A percentile compares a stretch with the other conserved stretches of the same genome.
These are phyloP conservation scores for Heliornis fulica DNA, from an alignment of 2,113 vertebrate genomes.

Conservation along the genomic window DNA sequence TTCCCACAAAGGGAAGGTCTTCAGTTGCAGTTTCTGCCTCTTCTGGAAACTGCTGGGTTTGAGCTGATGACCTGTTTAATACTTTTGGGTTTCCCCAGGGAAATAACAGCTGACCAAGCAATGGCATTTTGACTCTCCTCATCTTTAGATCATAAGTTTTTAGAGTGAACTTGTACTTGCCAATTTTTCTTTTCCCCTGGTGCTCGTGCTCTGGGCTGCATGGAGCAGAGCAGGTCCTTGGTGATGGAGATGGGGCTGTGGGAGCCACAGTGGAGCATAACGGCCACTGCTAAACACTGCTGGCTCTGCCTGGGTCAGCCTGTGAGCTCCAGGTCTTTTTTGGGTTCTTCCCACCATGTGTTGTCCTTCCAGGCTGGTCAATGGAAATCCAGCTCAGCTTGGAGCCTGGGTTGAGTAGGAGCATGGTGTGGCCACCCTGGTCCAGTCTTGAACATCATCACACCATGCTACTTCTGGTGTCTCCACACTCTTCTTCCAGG, in stretches of 20 bases:
- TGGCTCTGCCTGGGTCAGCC: neutral
- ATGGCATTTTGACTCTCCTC: neutral
- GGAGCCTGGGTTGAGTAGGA: neutral
- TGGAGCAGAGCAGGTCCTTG: neutral
- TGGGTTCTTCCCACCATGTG: accelerated
- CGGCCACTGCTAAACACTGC: accelerated
- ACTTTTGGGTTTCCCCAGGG: neutral
- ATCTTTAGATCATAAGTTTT: neutral
- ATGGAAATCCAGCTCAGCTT: neutral
- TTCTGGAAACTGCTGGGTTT: neutral
- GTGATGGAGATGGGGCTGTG: neutral
- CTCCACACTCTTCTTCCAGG: too few relatives aligned
- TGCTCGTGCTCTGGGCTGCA: neutral
- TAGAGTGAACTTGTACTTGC: neutral
- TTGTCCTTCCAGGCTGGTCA: neutral
- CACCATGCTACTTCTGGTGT: neutral
- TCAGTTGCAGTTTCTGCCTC: neutral
- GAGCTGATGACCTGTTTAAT: neutral
- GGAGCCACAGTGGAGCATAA: accelerated
- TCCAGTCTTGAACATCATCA: neutral
- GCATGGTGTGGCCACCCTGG: neutral
- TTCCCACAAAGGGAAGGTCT: neutral
- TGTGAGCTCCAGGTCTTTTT: too few relatives aligned
- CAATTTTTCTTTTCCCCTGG: neutral
- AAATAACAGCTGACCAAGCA: neutral